Evolutionary conservation across 1,140 invertebrate species (phyloP).

Genomic region (Batillaria attramentaria): DNA sequence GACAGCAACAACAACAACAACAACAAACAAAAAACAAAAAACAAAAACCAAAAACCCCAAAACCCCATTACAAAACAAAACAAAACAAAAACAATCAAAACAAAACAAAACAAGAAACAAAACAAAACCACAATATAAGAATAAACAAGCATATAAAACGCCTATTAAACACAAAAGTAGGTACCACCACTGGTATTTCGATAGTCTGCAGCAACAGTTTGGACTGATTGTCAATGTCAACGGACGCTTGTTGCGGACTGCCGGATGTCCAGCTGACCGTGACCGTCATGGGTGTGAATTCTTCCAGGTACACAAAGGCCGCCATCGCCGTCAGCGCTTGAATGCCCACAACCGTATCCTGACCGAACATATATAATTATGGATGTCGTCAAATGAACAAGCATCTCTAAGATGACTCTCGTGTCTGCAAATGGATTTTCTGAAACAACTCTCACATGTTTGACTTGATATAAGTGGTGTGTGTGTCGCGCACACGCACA

Average conservation of each 20-base stretch:
- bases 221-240: slow-evolving; percentile 43
- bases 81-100: too few species aligned
- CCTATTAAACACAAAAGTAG: too few species aligned
- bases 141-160: too few species aligned
- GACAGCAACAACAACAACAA: too few species aligned
- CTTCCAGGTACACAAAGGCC: neutral
- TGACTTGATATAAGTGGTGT: neutral
- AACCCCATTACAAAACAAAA: too few species aligned
- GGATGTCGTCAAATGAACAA: neutral
- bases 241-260: neutral
- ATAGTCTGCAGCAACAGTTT: slow-evolving; percentile 44
- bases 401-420: too few species aligned
- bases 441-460: too few species aligned
- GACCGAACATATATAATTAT: neutral
- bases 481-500: neutral
- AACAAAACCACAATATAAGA: too few species aligned
- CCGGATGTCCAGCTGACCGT: slow-evolving; percentile 9
- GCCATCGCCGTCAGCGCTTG: slow-evolving; percentile 35
- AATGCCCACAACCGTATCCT: slow-evolving; percentile 49
- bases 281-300: slow-evolving; percentile 4
- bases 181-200: slow-evolving; percentile 22
- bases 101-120: too few species aligned
- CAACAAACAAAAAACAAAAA: too few species aligned
- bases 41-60: too few species aligned
- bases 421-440: too few species aligned